Conservation (phyloP, 2,888 invertebrate genomes). For the Notodonta dromedarius region DNA sequence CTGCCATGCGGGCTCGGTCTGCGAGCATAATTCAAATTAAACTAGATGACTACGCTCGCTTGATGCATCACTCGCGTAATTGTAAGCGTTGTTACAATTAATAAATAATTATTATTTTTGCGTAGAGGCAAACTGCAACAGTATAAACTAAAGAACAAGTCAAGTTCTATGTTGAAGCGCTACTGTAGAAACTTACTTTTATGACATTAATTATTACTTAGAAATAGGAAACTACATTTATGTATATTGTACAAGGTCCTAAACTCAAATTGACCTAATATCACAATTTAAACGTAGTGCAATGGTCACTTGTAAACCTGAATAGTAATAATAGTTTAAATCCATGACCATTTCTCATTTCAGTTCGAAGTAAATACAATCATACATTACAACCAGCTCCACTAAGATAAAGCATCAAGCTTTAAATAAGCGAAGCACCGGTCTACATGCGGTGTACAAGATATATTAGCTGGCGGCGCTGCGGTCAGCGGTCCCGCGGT, state of each 20-base stretch:
- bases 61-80: conserved; percentile 29
- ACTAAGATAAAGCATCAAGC: background rate
- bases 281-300: no score
- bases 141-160: background rate
- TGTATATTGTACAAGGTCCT: no score
- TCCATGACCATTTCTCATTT: background rate
- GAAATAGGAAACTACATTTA: no score
- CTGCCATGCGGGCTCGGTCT: background rate
- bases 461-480: background rate
- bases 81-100: conserved; percentile 11
- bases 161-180: conserved; percentile 9
- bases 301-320: no score
- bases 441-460: background rate
- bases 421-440: background rate
- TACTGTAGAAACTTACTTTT: conserved; percentile 2
- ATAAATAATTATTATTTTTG: conserved; percentile 14
- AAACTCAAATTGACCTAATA: no score
- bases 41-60: conserved; percentile 18
- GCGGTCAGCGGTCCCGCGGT: conserved; percentile 1
- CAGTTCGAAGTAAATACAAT: background rate
- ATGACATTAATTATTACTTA: background rate
- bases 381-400: background rate
- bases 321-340: background rate
- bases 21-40: background rate
- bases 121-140: background rate